Conservation (phyloP, 2,888 invertebrate species). For the Calameuta idolon region DNA sequence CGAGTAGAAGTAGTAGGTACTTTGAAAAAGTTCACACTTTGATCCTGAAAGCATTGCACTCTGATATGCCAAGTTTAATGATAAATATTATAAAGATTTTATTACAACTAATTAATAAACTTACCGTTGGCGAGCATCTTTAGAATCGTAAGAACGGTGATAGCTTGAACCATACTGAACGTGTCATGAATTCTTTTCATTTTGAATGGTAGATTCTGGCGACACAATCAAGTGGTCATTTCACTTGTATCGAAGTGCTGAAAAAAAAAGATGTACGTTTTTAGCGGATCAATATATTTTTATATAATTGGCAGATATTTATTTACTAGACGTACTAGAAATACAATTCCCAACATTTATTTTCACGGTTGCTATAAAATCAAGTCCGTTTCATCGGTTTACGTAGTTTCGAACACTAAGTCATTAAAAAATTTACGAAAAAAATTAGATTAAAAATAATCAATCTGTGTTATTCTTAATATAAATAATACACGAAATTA, state of each 20-base stretch:
- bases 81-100: background rate
- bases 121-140: conserved; percentile 86
- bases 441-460: too few species aligned
- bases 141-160: conserved; percentile 85
- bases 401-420: too few species aligned
- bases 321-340: background rate
- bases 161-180: conserved; percentile 84
- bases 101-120: conserved; percentile 33
- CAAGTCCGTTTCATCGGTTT: background rate
- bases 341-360: background rate
- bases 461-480: too few species aligned
- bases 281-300: background rate
- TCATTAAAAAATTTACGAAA: too few species aligned
- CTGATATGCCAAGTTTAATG: background rate
- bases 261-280: conserved; percentile 24
- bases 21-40: too few species aligned
- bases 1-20: too few species aligned
- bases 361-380: background rate
- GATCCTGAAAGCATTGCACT: background rate
- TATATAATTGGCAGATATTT: background rate
- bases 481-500: background rate
- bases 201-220: conserved; percentile 63
- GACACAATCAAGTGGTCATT: conserved; percentile 57
- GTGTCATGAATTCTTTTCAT: conserved; percentile 73
- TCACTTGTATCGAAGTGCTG: conserved; percentile 47